phyloP scores from a whole-genome alignment of 2,113 vertebrate genomes.

The Crotalus horridus region DNA sequence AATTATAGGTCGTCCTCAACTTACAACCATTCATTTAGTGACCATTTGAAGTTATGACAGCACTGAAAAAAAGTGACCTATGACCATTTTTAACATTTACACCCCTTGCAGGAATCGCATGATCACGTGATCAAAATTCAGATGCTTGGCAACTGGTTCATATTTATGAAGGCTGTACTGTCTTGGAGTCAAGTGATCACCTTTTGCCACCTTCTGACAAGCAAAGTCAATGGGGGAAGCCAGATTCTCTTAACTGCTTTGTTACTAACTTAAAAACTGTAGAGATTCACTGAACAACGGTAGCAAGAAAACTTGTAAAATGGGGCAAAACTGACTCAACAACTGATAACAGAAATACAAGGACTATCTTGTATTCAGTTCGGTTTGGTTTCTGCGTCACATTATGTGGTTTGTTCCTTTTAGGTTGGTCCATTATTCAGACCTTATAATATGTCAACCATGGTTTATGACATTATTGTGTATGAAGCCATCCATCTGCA shows the following conservation, averaged over 20 bases:
- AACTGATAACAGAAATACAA: too few species aligned
- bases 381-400: neutral
- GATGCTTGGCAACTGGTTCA: neutral
- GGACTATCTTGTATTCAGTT: too few species aligned
- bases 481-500: neutral
- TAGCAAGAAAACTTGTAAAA: neutral
- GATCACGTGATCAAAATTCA: neutral
- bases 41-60: too few species aligned
- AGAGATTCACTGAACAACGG: neutral
- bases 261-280: neutral
- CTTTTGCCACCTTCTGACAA: neutral
- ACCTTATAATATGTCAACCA: neutral
- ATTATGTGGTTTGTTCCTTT: neutral
- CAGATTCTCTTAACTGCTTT: neutral
- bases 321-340: too few species aligned
- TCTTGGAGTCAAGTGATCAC: neutral
- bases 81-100: neutral
- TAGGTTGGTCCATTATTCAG: neutral
- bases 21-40: neutral
- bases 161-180: neutral
- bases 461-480: neutral
- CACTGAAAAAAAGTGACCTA: neutral
- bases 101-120: neutral
- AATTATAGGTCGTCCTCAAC: neutral
- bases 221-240: neutral